phyloP scores from a whole-genome alignment of 2,113 vertebrate species.

The Cyanoramphus novaezelandiae region DNA sequence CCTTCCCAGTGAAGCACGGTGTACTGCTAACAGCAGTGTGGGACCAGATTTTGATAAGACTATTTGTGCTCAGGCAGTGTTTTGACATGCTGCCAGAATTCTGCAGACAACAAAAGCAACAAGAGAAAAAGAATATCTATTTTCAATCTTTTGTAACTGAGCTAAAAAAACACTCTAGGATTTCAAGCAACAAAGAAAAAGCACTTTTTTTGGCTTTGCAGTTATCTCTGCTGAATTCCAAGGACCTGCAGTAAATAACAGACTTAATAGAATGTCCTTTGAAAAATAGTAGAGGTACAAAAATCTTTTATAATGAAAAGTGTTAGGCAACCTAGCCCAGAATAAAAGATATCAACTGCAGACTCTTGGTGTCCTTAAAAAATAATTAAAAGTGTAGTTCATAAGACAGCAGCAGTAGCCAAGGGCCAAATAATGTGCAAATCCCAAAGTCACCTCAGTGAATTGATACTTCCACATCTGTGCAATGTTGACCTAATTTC shows the following conservation, averaged over 20 bases:
- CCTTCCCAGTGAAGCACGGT: background rate
- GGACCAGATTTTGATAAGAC: conserved; percentile 37
- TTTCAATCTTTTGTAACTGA: conserved; percentile 42
- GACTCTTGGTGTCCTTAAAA: background rate
- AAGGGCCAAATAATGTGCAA: background rate
- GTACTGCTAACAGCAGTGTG: background rate
- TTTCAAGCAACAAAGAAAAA: conserved; percentile 38
- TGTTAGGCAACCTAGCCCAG: background rate
- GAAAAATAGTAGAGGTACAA: background rate
- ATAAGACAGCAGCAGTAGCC: conserved; percentile 4
- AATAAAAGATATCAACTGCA: background rate
- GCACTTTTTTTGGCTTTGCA: background rate
- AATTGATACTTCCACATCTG: background rate
- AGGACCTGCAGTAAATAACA: background rate
- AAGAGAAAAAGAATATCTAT: conserved; percentile 23
- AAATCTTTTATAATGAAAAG: background rate
- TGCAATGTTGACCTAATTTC: background rate
- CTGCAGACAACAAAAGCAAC: conserved; percentile 51
- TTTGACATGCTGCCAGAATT: conserved; percentile 53
- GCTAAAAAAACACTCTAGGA: conserved; percentile 9
- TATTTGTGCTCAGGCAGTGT: conserved; percentile 32
- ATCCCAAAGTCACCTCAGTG: background rate
- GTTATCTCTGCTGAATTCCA: conserved; percentile 16
- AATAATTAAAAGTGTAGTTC: conserved; percentile 8
- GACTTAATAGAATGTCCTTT: background rate